Percentiles rank a stretch among this genome's conserved stretches.
phyloP scores from a whole-genome alignment of 92 coral and sea anemone species.

The Porites rus region DNA sequence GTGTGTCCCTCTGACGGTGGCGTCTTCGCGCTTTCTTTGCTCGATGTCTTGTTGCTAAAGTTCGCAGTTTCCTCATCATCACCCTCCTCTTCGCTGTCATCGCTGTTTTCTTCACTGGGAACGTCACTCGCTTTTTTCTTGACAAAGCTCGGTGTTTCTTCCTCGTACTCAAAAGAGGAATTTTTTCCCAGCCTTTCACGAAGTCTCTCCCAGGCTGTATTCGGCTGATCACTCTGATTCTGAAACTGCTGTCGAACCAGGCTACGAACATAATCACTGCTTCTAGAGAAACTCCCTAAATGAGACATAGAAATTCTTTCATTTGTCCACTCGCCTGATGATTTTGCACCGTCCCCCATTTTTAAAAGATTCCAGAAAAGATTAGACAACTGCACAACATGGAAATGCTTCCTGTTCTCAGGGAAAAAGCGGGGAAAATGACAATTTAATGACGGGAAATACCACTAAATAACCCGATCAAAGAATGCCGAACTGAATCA shows the following conservation, averaged over 20 bases:
- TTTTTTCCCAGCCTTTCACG: constrained; percentile 40
- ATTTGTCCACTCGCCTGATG: constrained; percentile 26
- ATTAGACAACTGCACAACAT: neutral
- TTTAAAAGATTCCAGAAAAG: neutral
- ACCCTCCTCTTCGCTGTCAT: constrained; percentile 24
- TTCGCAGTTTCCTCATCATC: constrained; percentile 31
- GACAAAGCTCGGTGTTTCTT: constrained; percentile 21
- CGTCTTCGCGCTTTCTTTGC: neutral
- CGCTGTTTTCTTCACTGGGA: constrained; percentile 7
- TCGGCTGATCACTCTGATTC: constrained; percentile 32
- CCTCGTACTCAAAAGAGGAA: constrained; percentile 15
- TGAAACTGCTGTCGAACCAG: constrained; percentile 59
- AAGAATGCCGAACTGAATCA: neutral
- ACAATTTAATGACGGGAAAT: neutral
- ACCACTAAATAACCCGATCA: neutral
- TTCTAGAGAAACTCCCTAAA: constrained; percentile 41
- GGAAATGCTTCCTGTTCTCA: constrained; percentile 12
- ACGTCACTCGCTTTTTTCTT: constrained; percentile 6
- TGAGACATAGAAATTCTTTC: constrained; percentile 39
- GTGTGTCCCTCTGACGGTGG: neutral
- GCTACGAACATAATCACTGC: constrained; percentile 46
- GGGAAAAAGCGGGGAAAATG: neutral
- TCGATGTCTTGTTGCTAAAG: neutral
- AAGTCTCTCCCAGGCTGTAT: constrained; percentile 44
- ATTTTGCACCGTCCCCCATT: constrained; percentile 17